These are phyloP conservation scores for Ivindomyrus marchei DNA, from an alignment of 2,113 vertebrate species.

Conservation along the genomic window DNA sequence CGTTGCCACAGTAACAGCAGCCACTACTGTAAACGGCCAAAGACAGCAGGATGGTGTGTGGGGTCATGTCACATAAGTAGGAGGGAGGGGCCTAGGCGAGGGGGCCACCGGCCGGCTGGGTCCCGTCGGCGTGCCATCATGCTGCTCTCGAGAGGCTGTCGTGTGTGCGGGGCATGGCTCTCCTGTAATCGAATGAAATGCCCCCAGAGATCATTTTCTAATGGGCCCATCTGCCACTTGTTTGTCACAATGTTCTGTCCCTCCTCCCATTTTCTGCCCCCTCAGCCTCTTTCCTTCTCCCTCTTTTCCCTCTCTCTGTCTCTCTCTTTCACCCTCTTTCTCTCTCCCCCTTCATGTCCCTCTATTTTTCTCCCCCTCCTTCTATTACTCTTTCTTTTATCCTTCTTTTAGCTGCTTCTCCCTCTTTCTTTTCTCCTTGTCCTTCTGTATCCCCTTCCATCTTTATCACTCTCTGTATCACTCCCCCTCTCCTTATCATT, in stretches of 20 bases:
- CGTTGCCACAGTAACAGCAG: background rate
- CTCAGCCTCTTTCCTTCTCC: background rate
- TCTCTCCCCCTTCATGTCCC: background rate
- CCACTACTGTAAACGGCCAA: background rate
- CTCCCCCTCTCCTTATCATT: background rate
- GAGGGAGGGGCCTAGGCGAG: background rate
- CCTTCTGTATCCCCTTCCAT: no score
- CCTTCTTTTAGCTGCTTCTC: background rate
- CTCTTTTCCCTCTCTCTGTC: background rate
- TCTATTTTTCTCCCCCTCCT: background rate
- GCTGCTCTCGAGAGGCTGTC: background rate
- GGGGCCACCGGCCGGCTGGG: background rate
- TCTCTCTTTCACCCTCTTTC: background rate
- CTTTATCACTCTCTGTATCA: no score
- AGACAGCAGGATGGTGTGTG: background rate
- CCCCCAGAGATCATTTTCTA: background rate
- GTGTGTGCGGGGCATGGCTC: background rate
- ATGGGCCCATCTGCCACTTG: conserved; percentile 12
- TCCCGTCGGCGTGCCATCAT: background rate
- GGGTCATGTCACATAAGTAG: background rate
- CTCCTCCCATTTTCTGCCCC: background rate
- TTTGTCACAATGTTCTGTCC: background rate
- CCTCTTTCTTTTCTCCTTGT: background rate
- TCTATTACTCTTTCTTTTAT: background rate
- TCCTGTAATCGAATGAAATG: background rate